phyloP scores from a whole-genome alignment of 2,888 invertebrate species.

The Pollenia angustigena region DNA sequence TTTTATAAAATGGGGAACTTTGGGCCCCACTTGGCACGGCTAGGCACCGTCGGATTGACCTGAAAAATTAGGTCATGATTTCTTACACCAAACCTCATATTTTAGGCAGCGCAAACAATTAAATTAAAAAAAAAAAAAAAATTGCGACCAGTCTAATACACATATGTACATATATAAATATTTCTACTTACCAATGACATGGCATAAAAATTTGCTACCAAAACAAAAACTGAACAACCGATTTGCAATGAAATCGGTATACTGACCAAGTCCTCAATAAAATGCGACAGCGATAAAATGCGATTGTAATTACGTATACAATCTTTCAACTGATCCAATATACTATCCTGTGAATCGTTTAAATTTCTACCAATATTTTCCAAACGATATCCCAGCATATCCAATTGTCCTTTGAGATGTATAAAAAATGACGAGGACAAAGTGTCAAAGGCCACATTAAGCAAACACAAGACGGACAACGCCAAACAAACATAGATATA shows the following conservation, averaged over 20 bases:
- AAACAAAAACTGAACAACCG: slow-evolving; percentile 79
- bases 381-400: slow-evolving; percentile 78
- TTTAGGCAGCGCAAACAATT: too few relatives aligned
- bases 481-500: slow-evolving; percentile 76
- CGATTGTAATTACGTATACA: slow-evolving; percentile 76
- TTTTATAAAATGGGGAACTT: too few relatives aligned
- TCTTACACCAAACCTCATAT: too few relatives aligned
- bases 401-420: slow-evolving; percentile 77
- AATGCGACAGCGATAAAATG: slow-evolving; percentile 74
- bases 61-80: too few relatives aligned
- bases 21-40: too few relatives aligned
- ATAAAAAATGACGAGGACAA: slow-evolving; percentile 78
- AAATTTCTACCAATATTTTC: slow-evolving; percentile 73
- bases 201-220: slow-evolving; percentile 80
- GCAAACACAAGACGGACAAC: slow-evolving; percentile 72
- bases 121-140: too few relatives aligned
- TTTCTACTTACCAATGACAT: slow-evolving; percentile 77
- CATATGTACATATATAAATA: too few relatives aligned
- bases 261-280: slow-evolving; percentile 77
- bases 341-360: slow-evolving; percentile 44
- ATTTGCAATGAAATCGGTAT: slow-evolving; percentile 80
- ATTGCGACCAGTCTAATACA: too few relatives aligned
- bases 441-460: slow-evolving; percentile 79
- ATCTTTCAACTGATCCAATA: slow-evolving; percentile 75
- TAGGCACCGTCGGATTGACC: too few relatives aligned